Evolutionary conservation across 2,113 vertebrate genomes (phyloP).

Genomic region (Podarcis cretensis): DNA sequence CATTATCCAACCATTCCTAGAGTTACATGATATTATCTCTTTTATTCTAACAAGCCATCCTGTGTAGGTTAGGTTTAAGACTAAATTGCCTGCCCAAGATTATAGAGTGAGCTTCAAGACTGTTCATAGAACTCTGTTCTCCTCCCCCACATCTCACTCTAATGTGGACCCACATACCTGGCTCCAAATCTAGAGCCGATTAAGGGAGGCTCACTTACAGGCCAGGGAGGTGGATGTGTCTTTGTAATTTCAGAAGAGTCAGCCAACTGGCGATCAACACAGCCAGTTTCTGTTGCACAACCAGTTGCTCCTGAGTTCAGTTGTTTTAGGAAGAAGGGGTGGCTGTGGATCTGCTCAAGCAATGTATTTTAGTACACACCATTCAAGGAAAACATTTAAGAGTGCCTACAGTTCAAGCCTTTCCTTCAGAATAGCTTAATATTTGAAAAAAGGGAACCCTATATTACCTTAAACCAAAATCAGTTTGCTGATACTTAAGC

Average conservation of each 20-base stretch:
- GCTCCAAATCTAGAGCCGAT: not conserved
- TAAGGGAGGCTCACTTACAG: not conserved
- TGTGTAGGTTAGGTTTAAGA: not conserved
- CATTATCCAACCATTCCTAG: not conserved
- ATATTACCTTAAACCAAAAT: not conserved
- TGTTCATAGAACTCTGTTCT: no score
- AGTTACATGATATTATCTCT: not conserved
- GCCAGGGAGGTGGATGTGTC: not conserved
- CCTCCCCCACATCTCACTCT: no score
- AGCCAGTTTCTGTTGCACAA: not conserved
- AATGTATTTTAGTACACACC: not conserved
- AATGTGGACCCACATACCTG: not conserved
- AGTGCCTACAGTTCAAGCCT: conserved; percentile 8
- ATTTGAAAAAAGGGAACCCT: conserved; percentile 1
- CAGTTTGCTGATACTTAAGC: not conserved
- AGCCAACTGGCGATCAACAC: not conserved
- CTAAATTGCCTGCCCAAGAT: not conserved
- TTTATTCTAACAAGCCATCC: not conserved
- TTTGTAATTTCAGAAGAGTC: not conserved
- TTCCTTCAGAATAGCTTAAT: conserved; percentile 2
- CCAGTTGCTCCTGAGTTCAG: not conserved
- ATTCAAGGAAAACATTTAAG: not conserved
- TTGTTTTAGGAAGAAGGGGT: not conserved
- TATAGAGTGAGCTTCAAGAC: not conserved
- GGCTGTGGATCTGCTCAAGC: not conserved